Conservation (phyloP, 2,797 vertebrate genomes). For the Hydrocynus forskahlii region DNA sequence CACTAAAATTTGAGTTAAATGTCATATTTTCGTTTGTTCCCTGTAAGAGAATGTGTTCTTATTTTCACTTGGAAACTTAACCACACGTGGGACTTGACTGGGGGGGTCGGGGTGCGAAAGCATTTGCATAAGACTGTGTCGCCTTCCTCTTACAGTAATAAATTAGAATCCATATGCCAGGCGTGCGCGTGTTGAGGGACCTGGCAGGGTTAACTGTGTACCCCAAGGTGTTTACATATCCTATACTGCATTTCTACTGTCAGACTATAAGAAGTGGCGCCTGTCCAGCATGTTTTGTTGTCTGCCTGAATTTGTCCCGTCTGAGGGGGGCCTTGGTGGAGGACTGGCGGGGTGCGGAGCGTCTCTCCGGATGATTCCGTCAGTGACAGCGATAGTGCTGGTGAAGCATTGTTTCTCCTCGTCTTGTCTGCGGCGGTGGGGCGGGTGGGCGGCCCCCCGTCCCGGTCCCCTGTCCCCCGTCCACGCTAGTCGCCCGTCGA, state of each 20-base stretch:
- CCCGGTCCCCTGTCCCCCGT: constrained; percentile 55
- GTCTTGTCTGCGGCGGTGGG: constrained; percentile 52
- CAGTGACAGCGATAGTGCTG: constrained; percentile 53
- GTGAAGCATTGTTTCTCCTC: constrained; percentile 53
- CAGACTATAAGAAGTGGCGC: constrained; percentile 35
- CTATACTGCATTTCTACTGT: constrained; percentile 46
- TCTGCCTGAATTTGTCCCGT: constrained; percentile 32
- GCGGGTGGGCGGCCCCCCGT: constrained; percentile 55
- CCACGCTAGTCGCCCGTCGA: constrained; percentile 51
- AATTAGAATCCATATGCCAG: not conserved
- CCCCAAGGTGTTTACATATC: constrained; percentile 45
- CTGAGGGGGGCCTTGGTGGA: constrained; percentile 31
- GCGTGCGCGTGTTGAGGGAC: not conserved
- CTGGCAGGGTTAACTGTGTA: constrained; percentile 13
- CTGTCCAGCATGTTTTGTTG: constrained; percentile 53
- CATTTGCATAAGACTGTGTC: too few relatives aligned
- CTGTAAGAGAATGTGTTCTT: too few relatives aligned
- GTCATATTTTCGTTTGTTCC: too few relatives aligned
- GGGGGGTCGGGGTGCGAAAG: too few relatives aligned
- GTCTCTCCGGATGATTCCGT: constrained; percentile 60
- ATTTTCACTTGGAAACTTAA: too few relatives aligned
- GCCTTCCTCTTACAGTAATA: too few relatives aligned
- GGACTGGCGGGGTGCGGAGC: constrained; percentile 51
- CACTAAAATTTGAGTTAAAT: too few relatives aligned
- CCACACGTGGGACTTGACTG: too few relatives aligned